Evolutionary conservation across 2,888 invertebrate genomes (phyloP).

Genomic region (Buathra laborator): DNA sequence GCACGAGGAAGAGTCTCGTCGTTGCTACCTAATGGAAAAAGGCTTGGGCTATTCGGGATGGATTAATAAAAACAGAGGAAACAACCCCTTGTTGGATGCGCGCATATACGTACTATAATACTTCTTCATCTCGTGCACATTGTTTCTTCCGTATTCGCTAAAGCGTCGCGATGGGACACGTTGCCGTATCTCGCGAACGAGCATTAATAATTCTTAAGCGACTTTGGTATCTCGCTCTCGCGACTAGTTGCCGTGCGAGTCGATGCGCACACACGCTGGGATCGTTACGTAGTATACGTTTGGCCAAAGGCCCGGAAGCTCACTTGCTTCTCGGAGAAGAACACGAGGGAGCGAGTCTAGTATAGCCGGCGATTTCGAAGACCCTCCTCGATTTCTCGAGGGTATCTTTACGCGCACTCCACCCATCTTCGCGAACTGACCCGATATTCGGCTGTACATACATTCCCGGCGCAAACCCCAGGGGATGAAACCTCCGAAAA

Average conservation of each 20-base stretch:
- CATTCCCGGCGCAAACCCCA: neutral
- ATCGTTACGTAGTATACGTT: neutral
- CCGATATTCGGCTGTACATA: slow-evolving; percentile 43
- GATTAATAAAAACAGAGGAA: slow-evolving; percentile 72
- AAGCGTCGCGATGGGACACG: slow-evolving; percentile 71
- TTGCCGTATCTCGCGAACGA: slow-evolving; percentile 60
- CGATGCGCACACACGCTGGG: slow-evolving; percentile 48
- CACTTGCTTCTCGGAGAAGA: neutral
- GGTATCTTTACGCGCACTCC: slow-evolving; percentile 58
- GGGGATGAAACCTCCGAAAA: slow-evolving; percentile 44
- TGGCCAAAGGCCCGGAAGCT: slow-evolving; percentile 6
- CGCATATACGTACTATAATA: slow-evolving; percentile 52
- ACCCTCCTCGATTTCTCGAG: slow-evolving; percentile 62
- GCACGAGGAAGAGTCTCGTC: slow-evolving; percentile 50
- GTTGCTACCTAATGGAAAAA: slow-evolving; percentile 64
- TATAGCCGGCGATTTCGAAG: slow-evolving; percentile 59
- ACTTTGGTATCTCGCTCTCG: slow-evolving; percentile 59
- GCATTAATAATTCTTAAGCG: slow-evolving; percentile 73
- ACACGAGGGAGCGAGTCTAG: slow-evolving; percentile 25
- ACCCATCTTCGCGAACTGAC: slow-evolving; percentile 51
- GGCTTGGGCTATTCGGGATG: slow-evolving; percentile 63
- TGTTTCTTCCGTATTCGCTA: slow-evolving; percentile 65
- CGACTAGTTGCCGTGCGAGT: slow-evolving; percentile 50
- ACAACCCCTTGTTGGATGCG: slow-evolving; percentile 46
- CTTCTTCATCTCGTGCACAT: slow-evolving; percentile 59